These are phyloP conservation scores for Anastatus disparis DNA, from an alignment of 1,140 invertebrate species.

Conservation along the genomic window DNA sequence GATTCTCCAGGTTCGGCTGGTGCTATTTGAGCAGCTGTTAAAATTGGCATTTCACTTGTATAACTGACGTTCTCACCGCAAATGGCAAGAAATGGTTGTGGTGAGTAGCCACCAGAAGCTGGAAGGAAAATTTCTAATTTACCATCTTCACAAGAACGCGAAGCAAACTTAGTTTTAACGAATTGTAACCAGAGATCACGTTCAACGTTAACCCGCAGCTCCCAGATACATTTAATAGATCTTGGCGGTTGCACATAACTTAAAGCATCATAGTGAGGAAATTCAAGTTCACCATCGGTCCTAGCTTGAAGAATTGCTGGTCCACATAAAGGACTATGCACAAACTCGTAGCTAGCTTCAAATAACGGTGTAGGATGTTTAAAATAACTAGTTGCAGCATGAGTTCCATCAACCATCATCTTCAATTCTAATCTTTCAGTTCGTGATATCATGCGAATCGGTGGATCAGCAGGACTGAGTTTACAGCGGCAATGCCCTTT, in stretches of 20 bases:
- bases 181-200: conserved; percentile 87
- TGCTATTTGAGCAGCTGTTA: conserved; percentile 66
- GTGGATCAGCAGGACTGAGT: conserved; percentile 67
- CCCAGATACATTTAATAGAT: conserved; percentile 88
- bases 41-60: conserved; percentile 79
- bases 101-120: conserved; percentile 55
- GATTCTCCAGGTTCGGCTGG: conserved; percentile 70
- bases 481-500: conserved; percentile 68
- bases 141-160: conserved; percentile 83
- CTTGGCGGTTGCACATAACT: conserved; percentile 80
- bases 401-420: conserved; percentile 81
- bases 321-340: conserved; percentile 87
- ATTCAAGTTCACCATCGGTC: conserved; percentile 84
- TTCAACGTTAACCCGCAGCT: conserved; percentile 81
- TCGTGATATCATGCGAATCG: conserved; percentile 76
- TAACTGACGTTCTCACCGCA: conserved; percentile 86
- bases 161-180: conserved; percentile 85
- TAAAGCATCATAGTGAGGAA: conserved; percentile 84
- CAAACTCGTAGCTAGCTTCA: conserved; percentile 86
- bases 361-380: conserved; percentile 85
- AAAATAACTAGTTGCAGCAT: conserved; percentile 86
- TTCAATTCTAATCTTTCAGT: conserved; percentile 82
- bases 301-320: conserved; percentile 80
- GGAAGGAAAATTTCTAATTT: conserved; percentile 85
- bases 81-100: conserved; percentile 79